Percentiles rank a stretch among this genome's conserved stretches.
phyloP scores from a whole-genome alignment of 2,113 vertebrate genomes.

The Alligator mississippiensis region DNA sequence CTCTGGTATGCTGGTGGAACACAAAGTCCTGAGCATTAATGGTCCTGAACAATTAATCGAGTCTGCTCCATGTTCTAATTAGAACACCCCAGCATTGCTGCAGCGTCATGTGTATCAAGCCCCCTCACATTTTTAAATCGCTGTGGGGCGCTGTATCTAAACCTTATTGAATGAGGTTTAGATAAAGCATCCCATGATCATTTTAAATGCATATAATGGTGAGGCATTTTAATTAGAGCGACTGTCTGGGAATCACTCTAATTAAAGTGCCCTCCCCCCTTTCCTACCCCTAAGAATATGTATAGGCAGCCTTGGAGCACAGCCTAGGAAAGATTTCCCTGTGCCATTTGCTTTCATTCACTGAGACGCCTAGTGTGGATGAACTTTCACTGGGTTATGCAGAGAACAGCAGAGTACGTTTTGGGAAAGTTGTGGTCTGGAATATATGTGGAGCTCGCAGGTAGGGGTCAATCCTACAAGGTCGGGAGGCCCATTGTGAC shows the following conservation, averaged over 20 bases:
- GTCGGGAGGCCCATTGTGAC: not conserved
- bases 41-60: not conserved
- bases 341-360: not conserved
- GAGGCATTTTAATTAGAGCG: too few species aligned
- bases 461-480: not conserved
- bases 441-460: not conserved
- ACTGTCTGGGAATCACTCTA: too few species aligned
- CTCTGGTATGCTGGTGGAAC: slow-evolving; percentile 12
- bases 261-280: too few species aligned
- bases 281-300: too few species aligned
- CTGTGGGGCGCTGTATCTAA: too few species aligned
- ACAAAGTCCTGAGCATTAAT: not conserved
- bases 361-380: not conserved
- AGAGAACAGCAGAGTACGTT: not conserved
- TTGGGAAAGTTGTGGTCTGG: not conserved
- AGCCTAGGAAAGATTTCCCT: not conserved
- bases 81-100: too few species aligned
- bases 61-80: too few species aligned
- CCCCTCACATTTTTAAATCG: too few species aligned
- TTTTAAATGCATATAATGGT: too few species aligned
- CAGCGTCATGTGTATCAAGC: too few species aligned
- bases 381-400: not conserved
- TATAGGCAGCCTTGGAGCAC: not conserved
- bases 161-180: too few species aligned
- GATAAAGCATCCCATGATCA: too few species aligned